Conservation (phyloP, 2,888 invertebrate genomes). For the Agrochola macilenta region DNA sequence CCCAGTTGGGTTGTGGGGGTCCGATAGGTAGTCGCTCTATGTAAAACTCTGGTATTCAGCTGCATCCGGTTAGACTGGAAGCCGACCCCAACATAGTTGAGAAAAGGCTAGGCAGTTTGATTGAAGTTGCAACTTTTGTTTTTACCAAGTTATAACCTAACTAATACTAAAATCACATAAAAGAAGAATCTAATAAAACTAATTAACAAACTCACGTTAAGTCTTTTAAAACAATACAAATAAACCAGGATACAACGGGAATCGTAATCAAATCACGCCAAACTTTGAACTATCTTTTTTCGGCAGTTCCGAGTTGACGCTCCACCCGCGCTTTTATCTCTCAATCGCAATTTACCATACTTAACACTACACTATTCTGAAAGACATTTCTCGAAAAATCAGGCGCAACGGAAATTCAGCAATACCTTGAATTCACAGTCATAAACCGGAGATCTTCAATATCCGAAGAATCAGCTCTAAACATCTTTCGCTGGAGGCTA, state of each 20-base stretch:
- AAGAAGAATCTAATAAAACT: slow-evolving; percentile 9
- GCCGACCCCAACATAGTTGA: too few species aligned
- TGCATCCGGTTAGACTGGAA: too few species aligned
- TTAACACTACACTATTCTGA: slow-evolving; percentile 48
- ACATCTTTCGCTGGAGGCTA: slow-evolving; percentile 56
- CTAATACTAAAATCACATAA: not conserved
- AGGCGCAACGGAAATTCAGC: slow-evolving; percentile 46
- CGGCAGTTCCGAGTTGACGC: slow-evolving; percentile 29
- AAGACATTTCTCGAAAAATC: slow-evolving; percentile 53
- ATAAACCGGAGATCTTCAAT: slow-evolving; percentile 64
- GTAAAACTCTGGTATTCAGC: too few species aligned
- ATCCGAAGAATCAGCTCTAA: slow-evolving; percentile 61
- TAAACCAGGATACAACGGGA: slow-evolving; percentile 7
- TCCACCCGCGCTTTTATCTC: slow-evolving; percentile 44
- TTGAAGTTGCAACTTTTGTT: not conserved
- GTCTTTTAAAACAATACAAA: not conserved
- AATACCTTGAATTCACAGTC: slow-evolving; percentile 45
- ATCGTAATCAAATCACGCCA: slow-evolving; percentile 41
- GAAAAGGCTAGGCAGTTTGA: too few species aligned
- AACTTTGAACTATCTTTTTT: slow-evolving; percentile 40
- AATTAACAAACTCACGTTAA: slow-evolving; percentile 6
- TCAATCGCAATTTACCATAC: slow-evolving; percentile 50
- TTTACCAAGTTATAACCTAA: not conserved
- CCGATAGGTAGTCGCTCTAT: too few species aligned
- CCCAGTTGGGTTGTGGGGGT: too few species aligned